Conservation (phyloP, 2,888 invertebrate species). For the Apeira syringaria region DNA sequence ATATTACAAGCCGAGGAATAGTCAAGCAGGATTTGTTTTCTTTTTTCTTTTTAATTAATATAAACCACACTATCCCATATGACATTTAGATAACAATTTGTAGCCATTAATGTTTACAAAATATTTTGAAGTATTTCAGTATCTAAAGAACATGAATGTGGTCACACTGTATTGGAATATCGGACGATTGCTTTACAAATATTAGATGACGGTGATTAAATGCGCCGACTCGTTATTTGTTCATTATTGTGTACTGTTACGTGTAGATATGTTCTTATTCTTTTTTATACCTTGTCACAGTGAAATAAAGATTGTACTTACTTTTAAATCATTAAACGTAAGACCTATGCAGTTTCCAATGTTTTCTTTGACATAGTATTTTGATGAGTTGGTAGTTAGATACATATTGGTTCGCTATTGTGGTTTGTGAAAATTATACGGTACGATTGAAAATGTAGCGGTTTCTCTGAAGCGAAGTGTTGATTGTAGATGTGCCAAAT, state of each 20-base stretch:
- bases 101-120: too few species aligned
- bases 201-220: slow-evolving; percentile 58
- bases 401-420: background rate
- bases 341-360: background rate
- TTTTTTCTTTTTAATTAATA: too few species aligned
- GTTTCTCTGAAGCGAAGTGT: slow-evolving; percentile 13
- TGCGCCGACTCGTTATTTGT: slow-evolving; percentile 46
- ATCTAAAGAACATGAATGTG: slow-evolving; percentile 9
- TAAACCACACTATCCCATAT: too few species aligned
- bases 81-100: too few species aligned
- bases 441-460: slow-evolving; percentile 17
- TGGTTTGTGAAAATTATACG: slow-evolving; percentile 17
- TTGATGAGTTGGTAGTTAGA: background rate
- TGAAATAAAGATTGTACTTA: background rate
- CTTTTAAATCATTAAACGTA: background rate
- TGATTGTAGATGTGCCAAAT: slow-evolving; percentile 10
- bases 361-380: slow-evolving; percentile 7
- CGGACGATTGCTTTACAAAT: slow-evolving; percentile 62
- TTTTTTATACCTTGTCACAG: slow-evolving; percentile 4
- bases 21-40: too few species aligned
- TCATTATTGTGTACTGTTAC: slow-evolving; percentile 33
- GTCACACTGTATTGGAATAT: slow-evolving; percentile 37
- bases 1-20: too few species aligned
- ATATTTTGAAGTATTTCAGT: too few species aligned
- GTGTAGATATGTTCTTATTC: slow-evolving; percentile 5